Percentiles rank a stretch among this genome's conserved stretches.
phyloP scores from a whole-genome alignment of 2,113 vertebrate genomes.

The Myrmophylax atrothorax region DNA sequence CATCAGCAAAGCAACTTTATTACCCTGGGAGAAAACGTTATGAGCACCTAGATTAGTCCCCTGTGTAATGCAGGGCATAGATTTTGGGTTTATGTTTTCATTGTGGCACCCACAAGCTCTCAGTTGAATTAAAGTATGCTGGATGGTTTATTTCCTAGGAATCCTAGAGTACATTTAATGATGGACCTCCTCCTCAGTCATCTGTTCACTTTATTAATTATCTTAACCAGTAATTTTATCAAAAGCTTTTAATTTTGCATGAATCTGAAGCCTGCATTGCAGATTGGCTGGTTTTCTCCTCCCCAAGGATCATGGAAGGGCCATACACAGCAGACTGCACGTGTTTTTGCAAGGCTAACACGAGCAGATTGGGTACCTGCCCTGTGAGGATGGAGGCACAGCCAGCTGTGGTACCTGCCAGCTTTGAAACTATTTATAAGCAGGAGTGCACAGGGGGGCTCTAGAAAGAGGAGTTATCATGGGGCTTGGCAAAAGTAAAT shows the following conservation, averaged over 20 bases:
- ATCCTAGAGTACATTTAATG: background rate
- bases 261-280: background rate
- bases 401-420: background rate
- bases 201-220: background rate
- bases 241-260: background rate
- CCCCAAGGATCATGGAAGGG: background rate
- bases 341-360: background rate
- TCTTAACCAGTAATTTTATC: background rate
- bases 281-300: background rate
- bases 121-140: background rate
- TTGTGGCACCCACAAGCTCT: background rate
- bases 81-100: background rate
- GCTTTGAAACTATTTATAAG: background rate
- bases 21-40: background rate
- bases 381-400: background rate
- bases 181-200: background rate
- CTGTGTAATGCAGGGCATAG: background rate
- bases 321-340: accelerated
- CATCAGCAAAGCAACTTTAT: background rate
- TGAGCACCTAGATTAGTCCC: background rate
- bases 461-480: background rate
- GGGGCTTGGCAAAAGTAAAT: background rate
- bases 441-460: background rate
- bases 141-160: background rate
- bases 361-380: accelerated